Percentiles rank a stretch among this genome's conserved stretches.
Evolutionary conservation across 2,113 vertebrate species (phyloP).

Genomic region (Pionites leucogaster): DNA sequence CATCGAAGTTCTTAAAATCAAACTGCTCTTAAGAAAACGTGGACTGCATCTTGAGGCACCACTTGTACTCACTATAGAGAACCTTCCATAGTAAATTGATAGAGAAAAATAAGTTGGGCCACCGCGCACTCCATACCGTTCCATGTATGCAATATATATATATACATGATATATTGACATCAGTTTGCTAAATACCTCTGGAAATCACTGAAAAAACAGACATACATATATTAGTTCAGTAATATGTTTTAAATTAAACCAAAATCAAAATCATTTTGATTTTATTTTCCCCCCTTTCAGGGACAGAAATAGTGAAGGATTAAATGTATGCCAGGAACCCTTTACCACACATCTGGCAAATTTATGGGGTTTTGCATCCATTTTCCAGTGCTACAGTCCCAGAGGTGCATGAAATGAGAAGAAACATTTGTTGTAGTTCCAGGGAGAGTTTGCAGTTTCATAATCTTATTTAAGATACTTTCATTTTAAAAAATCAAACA

Average conservation of each 20-base stretch:
- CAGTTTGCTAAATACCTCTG: neutral
- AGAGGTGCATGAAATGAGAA: slow-evolving; percentile 12
- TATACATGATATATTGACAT: neutral
- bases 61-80: neutral
- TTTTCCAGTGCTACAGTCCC: slow-evolving; percentile 17
- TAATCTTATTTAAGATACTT: slow-evolving; percentile 18
- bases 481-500: neutral
- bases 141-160: neutral
- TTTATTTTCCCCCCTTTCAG: neutral
- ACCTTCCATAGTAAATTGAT: neutral
- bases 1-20: neutral
- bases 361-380: slow-evolving; percentile 5
- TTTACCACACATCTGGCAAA: slow-evolving; percentile 8
- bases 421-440: slow-evolving; percentile 40
- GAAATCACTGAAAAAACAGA: neutral
- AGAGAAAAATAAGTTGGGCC: neutral
- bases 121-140: neutral
- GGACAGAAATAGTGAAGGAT: neutral
- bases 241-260: neutral
- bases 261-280: neutral
- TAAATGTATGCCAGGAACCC: neutral
- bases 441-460: slow-evolving; percentile 1
- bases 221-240: neutral
- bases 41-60: neutral
- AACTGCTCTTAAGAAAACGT: neutral